Evolutionary conservation across 2,888 invertebrate species (phyloP), one percentile per base, ranked within the genome.

Genomic region (Tribolium freemani): DNA sequence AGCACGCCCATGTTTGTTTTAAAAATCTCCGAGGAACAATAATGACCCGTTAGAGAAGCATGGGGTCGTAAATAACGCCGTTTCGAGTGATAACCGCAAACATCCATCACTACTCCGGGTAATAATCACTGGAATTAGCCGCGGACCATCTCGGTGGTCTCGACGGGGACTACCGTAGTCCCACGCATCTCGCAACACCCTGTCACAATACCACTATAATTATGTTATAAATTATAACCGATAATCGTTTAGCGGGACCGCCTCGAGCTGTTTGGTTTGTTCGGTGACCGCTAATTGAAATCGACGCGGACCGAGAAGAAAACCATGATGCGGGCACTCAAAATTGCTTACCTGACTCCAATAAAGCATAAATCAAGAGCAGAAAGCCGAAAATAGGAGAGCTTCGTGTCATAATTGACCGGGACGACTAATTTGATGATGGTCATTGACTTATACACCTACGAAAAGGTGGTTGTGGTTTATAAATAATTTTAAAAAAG

Each of bases 111-210:
- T 67, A 73, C 72, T 54, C 75, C 64, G 75, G 78, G 78, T 77
- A 86, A 86, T 89, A 89, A 89, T 89, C 88, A 89, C 89, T 88
- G 86, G 88, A 88, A 89, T 89, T 89, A 89, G 86, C 83, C 16
- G 53, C 84, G 85, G 87, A 87, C 85, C 87, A 78, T 78, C 82
- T 68, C 68, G 71, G 68, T 63, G 69, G 70, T 69, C 71, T 54
- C 46, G 85, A 83, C 82, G 84, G 85, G 86, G 87, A 83, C 84
- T 83, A 84, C 85, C 82, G 83, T 80, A 84, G 84, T 85, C 86
- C 85, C 85, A 85, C 85, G 85, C 86, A 81, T 75, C 75, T 77
- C 83, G 83, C 84, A 84, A 84, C 85, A 85, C 85, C 85, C 85
- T 84, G 85, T 85, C 86, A 85, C 85, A 84, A 85, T 84, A 81